Percentiles rank a stretch among this genome's conserved stretches.
phyloP scores from a whole-genome alignment of 2,888 invertebrate species.

The Incurvaria masculella region DNA sequence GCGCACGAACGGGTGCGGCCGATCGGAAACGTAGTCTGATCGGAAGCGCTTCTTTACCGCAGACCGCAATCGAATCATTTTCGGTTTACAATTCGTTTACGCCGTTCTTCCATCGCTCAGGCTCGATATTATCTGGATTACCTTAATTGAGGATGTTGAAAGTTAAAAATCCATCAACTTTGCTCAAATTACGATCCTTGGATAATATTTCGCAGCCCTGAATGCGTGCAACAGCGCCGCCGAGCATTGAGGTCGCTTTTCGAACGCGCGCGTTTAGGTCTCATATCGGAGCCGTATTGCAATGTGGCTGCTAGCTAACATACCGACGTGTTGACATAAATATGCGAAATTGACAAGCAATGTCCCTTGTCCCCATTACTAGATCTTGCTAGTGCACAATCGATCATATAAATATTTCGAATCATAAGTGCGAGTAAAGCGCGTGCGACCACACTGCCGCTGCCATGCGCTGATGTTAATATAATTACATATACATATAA shows the following conservation, averaged over 20 bases:
- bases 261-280: neutral
- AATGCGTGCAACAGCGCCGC: neutral
- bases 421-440: no score
- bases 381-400: no score
- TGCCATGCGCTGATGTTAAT: no score
- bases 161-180: constrained; percentile 16
- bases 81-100: constrained; percentile 25
- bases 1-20: constrained; percentile 35
- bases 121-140: constrained; percentile 18
- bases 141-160: constrained; percentile 25
- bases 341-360: neutral
- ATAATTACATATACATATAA: neutral
- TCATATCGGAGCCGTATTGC: neutral
- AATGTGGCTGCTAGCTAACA: neutral
- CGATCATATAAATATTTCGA: no score
- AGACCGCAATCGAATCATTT: constrained; percentile 50
- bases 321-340: neutral
- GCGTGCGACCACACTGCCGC: no score
- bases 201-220: constrained; percentile 10
- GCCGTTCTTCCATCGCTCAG: neutral
- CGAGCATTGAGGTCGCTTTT: neutral
- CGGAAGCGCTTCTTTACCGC: constrained; percentile 48
- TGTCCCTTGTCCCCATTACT: no score
- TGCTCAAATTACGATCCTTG: constrained; percentile 20
- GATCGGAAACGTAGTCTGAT: constrained; percentile 48